Evolutionary conservation across 2,797 vertebrate genomes (phyloP), one percentile per base, ranked within the genome.

Genomic region (Pipistrellus nathusii): DNA sequence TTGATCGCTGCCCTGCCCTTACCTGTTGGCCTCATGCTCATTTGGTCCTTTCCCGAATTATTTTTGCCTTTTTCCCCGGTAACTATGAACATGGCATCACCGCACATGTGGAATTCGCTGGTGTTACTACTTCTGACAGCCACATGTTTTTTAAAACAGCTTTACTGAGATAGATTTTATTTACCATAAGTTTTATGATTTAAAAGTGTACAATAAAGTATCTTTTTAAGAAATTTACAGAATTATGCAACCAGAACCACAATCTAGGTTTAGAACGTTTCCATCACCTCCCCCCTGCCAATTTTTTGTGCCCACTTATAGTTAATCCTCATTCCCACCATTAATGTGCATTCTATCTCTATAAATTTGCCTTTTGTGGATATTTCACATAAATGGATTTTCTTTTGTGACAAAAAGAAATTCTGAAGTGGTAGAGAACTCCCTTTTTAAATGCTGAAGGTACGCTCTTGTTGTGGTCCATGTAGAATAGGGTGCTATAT

Each of bases 371-470:
- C 69, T 71, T 48, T 85, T 85, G 30, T 91, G 85, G 35, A 10
- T 81, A 73, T 92, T 92, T 88, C 10, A 9, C 83, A 9, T 91
- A 73, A 53, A 59, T 83, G 35, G 17, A 66, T 89, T 80, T 80
- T 83, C 8, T 41, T 86, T 96, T 71, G 62, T 68, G 83, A 83
- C n/a, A 3, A 62, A 91, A 78, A 57, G 51, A 57, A 14, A 14
- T 48, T 80, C 5, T 10, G 51, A n/a, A 81, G 84, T 53, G 30
- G 8, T 59, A 18, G 27, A 76, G 53, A 93, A 91, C 41, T 3
- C 38, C 13, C 14, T 62, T 94, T 96, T 95, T 46, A 53, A 94
- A 91, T 94, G 92, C 81, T 72, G 35, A 93, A 66, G 21, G 13
- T 83, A 21, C 3, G 55, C 25, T 83, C 25, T 44, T 85, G 27